These are phyloP conservation scores for Plagodis dolabraria DNA, from an alignment of 2,888 invertebrate genomes.

Conservation along the genomic window DNA sequence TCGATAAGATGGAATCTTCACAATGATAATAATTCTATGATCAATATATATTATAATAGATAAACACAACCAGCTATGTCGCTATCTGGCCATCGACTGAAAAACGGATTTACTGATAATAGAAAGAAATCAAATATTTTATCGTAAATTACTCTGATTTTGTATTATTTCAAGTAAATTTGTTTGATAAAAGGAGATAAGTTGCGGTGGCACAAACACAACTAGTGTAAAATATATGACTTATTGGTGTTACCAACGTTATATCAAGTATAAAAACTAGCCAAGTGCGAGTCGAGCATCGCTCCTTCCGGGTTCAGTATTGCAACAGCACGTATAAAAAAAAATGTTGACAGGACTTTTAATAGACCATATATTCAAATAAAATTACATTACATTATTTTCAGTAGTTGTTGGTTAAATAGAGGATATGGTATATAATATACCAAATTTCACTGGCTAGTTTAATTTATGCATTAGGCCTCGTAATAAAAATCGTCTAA, in stretches of 20 bases:
- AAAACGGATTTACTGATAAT: slow-evolving; percentile 75
- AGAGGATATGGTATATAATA: too few species aligned
- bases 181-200: slow-evolving; percentile 65
- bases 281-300: too few species aligned
- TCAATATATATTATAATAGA: slow-evolving; percentile 36
- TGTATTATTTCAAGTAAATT: slow-evolving; percentile 67
- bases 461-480: too few species aligned
- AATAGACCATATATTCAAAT: too few species aligned
- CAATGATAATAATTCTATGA: slow-evolving; percentile 30
- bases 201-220: slow-evolving; percentile 47
- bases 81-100: slow-evolving; percentile 80
- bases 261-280: too few species aligned
- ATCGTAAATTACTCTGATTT: slow-evolving; percentile 77
- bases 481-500: too few species aligned
- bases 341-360: too few species aligned
- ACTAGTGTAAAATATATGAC: slow-evolving; percentile 20
- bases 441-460: too few species aligned
- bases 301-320: too few species aligned
- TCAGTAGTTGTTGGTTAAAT: too few species aligned
- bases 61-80: slow-evolving; percentile 63
- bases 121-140: slow-evolving; percentile 70
- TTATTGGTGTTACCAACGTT: slow-evolving; percentile 12
- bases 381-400: too few species aligned
- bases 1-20: slow-evolving; percentile 54
- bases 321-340: too few species aligned